Evolutionary conservation across 2,797 vertebrate genomes (phyloP).

Genomic region (Manis crassicaudata): DNA sequence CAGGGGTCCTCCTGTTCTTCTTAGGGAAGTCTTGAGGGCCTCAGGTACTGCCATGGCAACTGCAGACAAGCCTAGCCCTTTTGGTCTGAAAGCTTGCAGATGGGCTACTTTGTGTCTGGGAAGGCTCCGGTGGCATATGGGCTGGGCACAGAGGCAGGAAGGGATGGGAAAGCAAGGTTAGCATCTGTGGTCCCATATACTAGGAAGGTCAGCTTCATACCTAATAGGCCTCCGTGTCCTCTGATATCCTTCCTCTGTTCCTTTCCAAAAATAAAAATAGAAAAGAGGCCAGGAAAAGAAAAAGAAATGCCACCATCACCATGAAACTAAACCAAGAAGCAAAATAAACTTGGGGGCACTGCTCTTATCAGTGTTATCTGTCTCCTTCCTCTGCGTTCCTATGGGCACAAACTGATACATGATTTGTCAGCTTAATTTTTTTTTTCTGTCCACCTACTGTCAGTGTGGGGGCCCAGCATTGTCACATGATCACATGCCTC

Average conservation of each 20-base stretch:
- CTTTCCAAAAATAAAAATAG: conserved; percentile 34
- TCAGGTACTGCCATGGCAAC: not conserved
- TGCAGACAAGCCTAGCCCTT: not conserved
- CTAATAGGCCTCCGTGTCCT: not conserved
- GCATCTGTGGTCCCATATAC: not conserved
- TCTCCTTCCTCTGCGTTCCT: not conserved
- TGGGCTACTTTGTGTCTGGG: not conserved
- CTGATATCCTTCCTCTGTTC: not conserved
- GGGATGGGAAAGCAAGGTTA: not conserved
- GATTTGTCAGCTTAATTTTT: not conserved
- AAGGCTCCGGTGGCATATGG: not conserved
- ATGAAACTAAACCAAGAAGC: conserved; percentile 17
- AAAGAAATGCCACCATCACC: not conserved
- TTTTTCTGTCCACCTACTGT: not conserved
- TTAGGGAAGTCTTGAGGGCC: not conserved
- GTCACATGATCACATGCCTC: not conserved
- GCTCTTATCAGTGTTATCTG: not conserved
- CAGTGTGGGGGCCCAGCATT: not conserved
- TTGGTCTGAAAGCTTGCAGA: not conserved
- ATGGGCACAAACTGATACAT: not conserved
- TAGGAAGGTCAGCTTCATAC: not conserved
- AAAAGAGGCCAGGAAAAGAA: not conserved
- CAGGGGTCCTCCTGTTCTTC: not conserved
- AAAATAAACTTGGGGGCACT: not conserved
- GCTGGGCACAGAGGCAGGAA: not conserved